phyloP scores from a whole-genome alignment of 2,888 invertebrate genomes.

The Gnatocerus cornutus region DNA sequence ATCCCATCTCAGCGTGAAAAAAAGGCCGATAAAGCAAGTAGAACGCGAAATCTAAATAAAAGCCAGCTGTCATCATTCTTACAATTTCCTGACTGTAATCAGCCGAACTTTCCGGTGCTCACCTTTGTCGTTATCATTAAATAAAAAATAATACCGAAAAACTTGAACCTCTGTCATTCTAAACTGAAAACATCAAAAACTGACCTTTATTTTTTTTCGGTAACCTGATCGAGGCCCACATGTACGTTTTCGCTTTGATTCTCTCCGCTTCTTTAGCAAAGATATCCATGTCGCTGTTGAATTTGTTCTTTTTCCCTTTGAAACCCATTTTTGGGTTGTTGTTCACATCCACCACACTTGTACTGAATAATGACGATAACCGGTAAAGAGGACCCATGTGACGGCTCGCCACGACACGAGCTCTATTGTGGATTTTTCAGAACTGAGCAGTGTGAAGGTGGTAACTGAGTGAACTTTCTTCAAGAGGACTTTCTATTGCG shows the following conservation, averaged over 20 bases:
- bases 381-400: constrained; percentile 77
- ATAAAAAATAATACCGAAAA: constrained; percentile 20
- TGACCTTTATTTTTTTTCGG: constrained; percentile 72
- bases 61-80: constrained; percentile 23
- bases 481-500: constrained; percentile 47
- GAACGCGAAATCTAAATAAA: constrained; percentile 51
- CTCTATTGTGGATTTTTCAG: constrained; percentile 13
- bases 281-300: constrained; percentile 73
- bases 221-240: constrained; percentile 74
- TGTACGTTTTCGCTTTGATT: constrained; percentile 72
- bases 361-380: constrained; percentile 77
- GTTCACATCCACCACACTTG: constrained; percentile 71
- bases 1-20: constrained; percentile 51
- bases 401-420: constrained; percentile 37
- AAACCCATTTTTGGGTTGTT: constrained; percentile 66
- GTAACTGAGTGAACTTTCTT: constrained; percentile 44
- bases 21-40: constrained; percentile 50
- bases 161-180: constrained; percentile 12
- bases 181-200: constrained; percentile 14
- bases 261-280: constrained; percentile 68
- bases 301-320: constrained; percentile 71
- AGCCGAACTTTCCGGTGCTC: constrained; percentile 20
- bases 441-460: constrained; percentile 19
- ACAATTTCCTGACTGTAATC: constrained; percentile 12
- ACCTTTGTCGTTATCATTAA: constrained; percentile 14